Evolutionary conservation across 35 echinoderm and acorn worm genomes (phyloP), one percentile per base, ranked within the genome.

Genomic region (Apostichopus japonicus): DNA sequence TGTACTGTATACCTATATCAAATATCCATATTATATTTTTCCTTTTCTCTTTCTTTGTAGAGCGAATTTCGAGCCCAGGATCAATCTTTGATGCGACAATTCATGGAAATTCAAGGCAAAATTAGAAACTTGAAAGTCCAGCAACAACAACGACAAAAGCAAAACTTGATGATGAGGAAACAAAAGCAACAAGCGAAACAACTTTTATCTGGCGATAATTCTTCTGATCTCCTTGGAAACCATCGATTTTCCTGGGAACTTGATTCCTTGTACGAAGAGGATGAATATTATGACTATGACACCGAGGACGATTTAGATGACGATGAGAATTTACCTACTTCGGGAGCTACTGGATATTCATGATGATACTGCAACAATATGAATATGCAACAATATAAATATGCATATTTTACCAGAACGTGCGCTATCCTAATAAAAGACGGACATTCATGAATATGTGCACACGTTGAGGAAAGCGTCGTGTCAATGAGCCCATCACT

Each of bases 271-370:
- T 13, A 91, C n/a, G 90, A 91, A 79, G 90, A 91, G 90, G 90
- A 91, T 54, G 90, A 91, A 79, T 91, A 91, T 58, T 91, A 91
- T 51, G 90, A 91, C 33, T 91, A 91, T 52, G 90, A 91, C n/a
- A 91, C 90, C 23, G 90, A 91, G 6, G 90, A 91, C 10, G 90
- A 91, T 24, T 77, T 79, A 24, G 90, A 91, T 55, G 72, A 79
- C 24, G 72, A 91, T 0, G 71, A 79, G 17, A 73, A 89, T 63
- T 72, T 54, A 15, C 22, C 57, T 27, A 59, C 86, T 8, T 7
- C 72, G 22, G 86, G 86, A 53, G 86, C 86, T 65, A 72, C n/a
- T 88, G 86, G 86, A 71, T 88, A 88, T 71, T 88, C 86, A 71
- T 88, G 86, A 88, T 84, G 70, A 22, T 73, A 44, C 33, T 44